Evolutionary conservation across 2,888 invertebrate genomes (phyloP), one percentile per base, ranked within the genome.

Genomic region (Euphydryas editha): DNA sequence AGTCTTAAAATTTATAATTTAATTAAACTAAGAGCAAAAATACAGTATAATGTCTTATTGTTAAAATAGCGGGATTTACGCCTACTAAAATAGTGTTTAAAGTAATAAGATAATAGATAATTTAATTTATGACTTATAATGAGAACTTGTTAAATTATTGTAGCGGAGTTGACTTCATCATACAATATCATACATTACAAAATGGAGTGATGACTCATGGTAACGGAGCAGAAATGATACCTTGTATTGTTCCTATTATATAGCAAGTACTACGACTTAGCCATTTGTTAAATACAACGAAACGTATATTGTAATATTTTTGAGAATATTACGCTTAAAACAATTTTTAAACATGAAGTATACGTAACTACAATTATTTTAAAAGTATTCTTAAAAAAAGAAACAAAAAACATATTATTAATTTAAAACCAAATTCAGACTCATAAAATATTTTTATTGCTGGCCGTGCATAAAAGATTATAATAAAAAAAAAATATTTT

Each of bases 401-500:
- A n/a, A n/a, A n/a, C n/a, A n/a, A n/a, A n/a, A n/a, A n/a, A n/a
- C n/a, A n/a, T n/a, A n/a, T n/a, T n/a, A n/a, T 13, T 39, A 57
- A 62, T 62, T 62, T 62, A 62, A 24, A 44, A 39, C n/a, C 57
- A 46, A 13, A 59, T 24, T 58, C 58, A 39, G 51, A 64, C 51
- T 64, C 58, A 58, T 64, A 51, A 64, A 64, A 58, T 64, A 51
- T 64, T 64, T 44, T 54, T 64, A 58, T 44, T 64, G 49, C 56
- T 21, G 56, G 24, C 51, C 58, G 51, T 51, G 49, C 30, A 64
- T 64, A 64, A 54, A 64, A 64, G 44, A 64, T 59, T 58, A 64
- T 51, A 42, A 42, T 30, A 30, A 8, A 30, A 30, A 30, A 30
- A 30, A 30, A 13, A 54, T 54, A 59, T 59, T 59, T 64, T 13